Conservation (phyloP, 2,113 vertebrate genomes). For the Cygnus buccinator region DNA sequence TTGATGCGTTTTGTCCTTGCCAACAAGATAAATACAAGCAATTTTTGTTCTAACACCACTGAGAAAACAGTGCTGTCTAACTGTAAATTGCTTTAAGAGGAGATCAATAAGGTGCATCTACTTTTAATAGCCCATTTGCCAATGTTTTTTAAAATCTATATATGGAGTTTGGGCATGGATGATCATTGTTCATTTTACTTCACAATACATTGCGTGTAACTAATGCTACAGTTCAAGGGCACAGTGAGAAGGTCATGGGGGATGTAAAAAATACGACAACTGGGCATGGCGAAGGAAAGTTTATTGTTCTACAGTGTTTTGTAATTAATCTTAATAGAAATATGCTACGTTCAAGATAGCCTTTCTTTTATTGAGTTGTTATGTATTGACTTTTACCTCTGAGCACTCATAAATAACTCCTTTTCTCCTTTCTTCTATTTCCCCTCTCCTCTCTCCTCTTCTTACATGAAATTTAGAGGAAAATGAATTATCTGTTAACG, state of each 20-base stretch:
- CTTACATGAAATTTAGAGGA: background rate
- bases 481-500: background rate
- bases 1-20: background rate
- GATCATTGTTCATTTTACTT: slow-evolving; percentile 43
- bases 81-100: slow-evolving; percentile 26
- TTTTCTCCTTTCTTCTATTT: background rate
- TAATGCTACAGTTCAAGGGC: background rate
- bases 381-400: background rate
- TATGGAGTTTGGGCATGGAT: slow-evolving; percentile 13
- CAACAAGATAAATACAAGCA: slow-evolving; percentile 21
- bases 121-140: slow-evolving; percentile 11
- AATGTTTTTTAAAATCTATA: background rate
- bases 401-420: background rate
- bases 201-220: background rate
- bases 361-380: background rate
- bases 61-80: background rate
- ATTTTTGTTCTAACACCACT: slow-evolving; percentile 11
- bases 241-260: background rate
- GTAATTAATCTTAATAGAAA: slow-evolving; percentile 22
- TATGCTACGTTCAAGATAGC: background rate
- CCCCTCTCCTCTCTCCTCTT: background rate
- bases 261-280: background rate
- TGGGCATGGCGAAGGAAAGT: background rate
- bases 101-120: slow-evolving; percentile 20
- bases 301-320: slow-evolving; percentile 15